phyloP scores from a whole-genome alignment of 2,113 vertebrate genomes.

The Hippoglossus stenolepis region DNA sequence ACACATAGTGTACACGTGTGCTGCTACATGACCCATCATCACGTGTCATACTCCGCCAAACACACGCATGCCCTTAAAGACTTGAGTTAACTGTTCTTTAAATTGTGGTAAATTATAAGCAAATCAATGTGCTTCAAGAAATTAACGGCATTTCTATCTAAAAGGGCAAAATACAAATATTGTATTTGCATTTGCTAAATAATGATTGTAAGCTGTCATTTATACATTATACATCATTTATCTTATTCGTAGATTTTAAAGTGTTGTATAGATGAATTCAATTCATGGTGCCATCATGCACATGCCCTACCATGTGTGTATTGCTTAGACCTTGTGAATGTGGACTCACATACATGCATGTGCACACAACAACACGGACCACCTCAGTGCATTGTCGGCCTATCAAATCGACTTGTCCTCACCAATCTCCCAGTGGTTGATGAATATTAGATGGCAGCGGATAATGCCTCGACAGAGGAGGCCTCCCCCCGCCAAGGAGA shows the following conservation, averaged over 20 bases:
- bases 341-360: slow-evolving; percentile 21
- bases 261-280: too few relatives aligned
- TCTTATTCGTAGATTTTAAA: too few relatives aligned
- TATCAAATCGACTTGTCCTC: slow-evolving; percentile 66
- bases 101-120: not conserved
- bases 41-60: too few relatives aligned
- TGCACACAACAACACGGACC: slow-evolving; percentile 42
- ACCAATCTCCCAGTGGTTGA: slow-evolving; percentile 72
- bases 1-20: too few relatives aligned
- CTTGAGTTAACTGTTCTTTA: not conserved
- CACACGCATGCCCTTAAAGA: too few relatives aligned
- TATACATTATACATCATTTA: not conserved
- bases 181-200: not conserved
- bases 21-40: too few relatives aligned
- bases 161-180: not conserved
- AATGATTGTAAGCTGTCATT: not conserved
- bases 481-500: slow-evolving; percentile 58
- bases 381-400: slow-evolving; percentile 59
- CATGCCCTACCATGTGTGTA: slow-evolving; percentile 52
- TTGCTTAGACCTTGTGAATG: slow-evolving; percentile 26
- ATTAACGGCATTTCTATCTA: not conserved
- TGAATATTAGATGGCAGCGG: slow-evolving; percentile 78
- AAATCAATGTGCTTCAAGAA: not conserved
- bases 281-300: slow-evolving; percentile 21
- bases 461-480: slow-evolving; percentile 69